Conservation (phyloP, 2,113 vertebrate genomes). For the Vulpes lagopus region DNA sequence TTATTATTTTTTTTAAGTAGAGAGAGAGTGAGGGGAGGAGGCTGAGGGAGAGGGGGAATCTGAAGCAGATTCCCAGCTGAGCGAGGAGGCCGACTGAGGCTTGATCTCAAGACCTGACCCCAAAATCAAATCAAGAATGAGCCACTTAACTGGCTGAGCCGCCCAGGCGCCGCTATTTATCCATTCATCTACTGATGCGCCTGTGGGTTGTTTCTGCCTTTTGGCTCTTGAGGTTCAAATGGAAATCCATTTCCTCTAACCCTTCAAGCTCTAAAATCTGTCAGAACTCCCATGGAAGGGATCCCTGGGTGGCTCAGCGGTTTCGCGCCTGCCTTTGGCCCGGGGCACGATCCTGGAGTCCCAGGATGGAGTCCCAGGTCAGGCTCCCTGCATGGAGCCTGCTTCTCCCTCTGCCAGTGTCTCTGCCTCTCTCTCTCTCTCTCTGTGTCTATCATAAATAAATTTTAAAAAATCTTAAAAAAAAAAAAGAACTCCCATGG, state of each 20-base stretch:
- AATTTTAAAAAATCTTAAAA: no score
- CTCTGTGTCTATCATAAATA: no score
- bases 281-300: neutral
- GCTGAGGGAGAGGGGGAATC: neutral
- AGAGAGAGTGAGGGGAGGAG: neutral
- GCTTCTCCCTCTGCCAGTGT: no score
- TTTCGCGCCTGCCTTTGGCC: no score
- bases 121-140: no score
- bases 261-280: neutral
- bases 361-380: no score
- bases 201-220: neutral
- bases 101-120: neutral
- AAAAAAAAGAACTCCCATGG: neutral
- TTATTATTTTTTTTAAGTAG: neutral
- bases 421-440: no score
- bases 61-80: neutral
- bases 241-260: neutral
- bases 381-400: no score
- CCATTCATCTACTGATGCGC: neutral
- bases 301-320: no score
- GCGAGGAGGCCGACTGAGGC: neutral
- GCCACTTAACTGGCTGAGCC: neutral
- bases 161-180: neutral
- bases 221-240: neutral
- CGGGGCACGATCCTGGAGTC: no score